Conservation (phyloP, 2,797 vertebrate species). For the Phoebastria nigripes region DNA sequence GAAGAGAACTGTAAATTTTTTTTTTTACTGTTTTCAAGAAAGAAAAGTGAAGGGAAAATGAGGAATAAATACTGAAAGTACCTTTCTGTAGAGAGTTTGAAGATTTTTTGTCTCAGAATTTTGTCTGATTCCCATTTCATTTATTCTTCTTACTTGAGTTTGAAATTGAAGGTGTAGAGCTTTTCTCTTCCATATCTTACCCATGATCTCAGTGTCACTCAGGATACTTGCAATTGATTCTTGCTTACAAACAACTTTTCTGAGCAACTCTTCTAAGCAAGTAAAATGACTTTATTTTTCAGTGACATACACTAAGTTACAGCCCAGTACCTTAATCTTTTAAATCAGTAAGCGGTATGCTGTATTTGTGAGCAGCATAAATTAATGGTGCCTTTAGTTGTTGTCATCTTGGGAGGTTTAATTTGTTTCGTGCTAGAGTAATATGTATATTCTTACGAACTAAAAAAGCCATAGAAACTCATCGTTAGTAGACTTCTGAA, state of each 20-base stretch:
- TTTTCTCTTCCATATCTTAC: background rate
- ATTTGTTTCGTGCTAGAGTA: background rate
- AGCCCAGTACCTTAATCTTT: background rate
- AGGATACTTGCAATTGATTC: background rate
- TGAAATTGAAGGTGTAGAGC: background rate
- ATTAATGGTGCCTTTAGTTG: background rate
- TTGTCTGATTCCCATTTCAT: background rate
- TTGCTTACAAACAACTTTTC: background rate
- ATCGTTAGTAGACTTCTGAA: background rate
- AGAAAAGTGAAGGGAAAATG: background rate
- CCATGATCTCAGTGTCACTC: background rate
- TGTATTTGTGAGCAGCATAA: background rate
- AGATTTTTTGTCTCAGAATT: background rate
- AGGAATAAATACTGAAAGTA: background rate
- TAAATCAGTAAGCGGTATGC: background rate
- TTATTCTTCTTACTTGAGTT: background rate
- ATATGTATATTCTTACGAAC: background rate
- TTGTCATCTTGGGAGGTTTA: background rate
- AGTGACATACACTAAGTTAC: background rate
- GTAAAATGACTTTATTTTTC: background rate
- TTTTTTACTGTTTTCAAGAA: background rate
- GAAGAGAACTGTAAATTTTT: background rate
- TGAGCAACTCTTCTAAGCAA: background rate
- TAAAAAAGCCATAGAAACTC: background rate
- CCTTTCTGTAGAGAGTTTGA: background rate